Percentiles rank a stretch among this genome's conserved stretches.
These are phyloP conservation scores for Styela plicata DNA, from an alignment of 23 tunicate species.

Conservation along the genomic window DNA sequence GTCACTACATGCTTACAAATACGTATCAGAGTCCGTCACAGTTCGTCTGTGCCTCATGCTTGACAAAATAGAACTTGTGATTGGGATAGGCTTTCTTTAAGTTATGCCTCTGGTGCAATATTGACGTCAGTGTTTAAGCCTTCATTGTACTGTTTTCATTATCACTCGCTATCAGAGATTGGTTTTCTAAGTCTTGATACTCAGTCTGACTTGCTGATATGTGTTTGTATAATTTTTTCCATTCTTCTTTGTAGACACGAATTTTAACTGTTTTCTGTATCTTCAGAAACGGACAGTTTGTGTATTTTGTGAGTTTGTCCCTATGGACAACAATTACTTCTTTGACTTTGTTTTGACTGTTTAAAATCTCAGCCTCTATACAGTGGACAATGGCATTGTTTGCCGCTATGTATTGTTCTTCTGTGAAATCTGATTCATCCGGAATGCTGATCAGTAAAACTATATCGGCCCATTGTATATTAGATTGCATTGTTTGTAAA, in stretches of 20 bases:
- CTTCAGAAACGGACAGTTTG: neutral
- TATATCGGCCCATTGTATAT: neutral
- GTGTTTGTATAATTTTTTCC: neutral
- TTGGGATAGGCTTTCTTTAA: too few relatives aligned
- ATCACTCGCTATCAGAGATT: too few relatives aligned
- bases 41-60: too few relatives aligned
- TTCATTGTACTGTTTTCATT: too few relatives aligned
- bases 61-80: too few relatives aligned
- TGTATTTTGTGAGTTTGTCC: neutral
- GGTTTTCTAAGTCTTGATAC: too few relatives aligned
- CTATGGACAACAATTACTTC: neutral
- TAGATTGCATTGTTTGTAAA: neutral
- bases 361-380: neutral
- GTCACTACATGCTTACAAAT: too few relatives aligned
- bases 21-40: too few relatives aligned
- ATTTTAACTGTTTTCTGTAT: neutral
- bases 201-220: neutral
- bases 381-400: neutral
- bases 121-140: too few relatives aligned
- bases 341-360: neutral
- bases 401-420: neutral
- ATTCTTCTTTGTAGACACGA: neutral
- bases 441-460: neutral
- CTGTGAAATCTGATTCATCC: neutral
- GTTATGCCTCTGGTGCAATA: too few relatives aligned